Percentiles rank a stretch among this genome's conserved stretches.
phyloP scores from a whole-genome alignment of 1,140 invertebrate species.

The Acromyrmex charruanus region DNA sequence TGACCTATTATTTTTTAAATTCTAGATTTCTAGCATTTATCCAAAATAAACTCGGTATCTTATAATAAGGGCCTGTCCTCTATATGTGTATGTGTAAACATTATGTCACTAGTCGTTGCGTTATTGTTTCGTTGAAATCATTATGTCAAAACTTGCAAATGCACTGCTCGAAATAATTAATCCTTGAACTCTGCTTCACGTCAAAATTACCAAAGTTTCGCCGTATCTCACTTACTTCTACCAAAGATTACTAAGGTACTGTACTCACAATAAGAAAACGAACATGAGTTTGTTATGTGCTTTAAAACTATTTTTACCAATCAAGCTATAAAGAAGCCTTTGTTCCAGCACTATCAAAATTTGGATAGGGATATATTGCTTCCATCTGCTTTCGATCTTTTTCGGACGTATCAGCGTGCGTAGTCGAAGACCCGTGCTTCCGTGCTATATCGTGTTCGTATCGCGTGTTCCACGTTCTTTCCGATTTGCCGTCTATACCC shows the following conservation, averaged over 20 bases:
- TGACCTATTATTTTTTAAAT: too few species aligned
- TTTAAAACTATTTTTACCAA: background rate
- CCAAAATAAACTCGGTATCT: too few species aligned
- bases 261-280: background rate
- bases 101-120: background rate
- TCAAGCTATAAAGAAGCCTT: conserved; percentile 23
- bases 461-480: conserved; percentile 16
- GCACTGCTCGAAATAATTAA: conserved; percentile 12
- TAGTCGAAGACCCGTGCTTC: conserved; percentile 4
- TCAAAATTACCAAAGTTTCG: conserved; percentile 1
- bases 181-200: background rate
- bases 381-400: conserved; percentile 40
- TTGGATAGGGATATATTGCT: conserved; percentile 30
- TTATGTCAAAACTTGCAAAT: background rate
- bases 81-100: background rate
- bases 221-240: too few species aligned
- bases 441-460: background rate
- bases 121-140: background rate
- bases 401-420: conserved; percentile 8
- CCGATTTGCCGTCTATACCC: conserved; percentile 25
- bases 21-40: too few species aligned
- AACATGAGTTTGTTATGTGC: background rate
- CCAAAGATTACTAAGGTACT: background rate
- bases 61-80: too few species aligned
- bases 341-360: conserved; percentile 36